Evolutionary conservation across 2,797 vertebrate species (phyloP).

Genomic region (Lateolabrax maculatus): DNA sequence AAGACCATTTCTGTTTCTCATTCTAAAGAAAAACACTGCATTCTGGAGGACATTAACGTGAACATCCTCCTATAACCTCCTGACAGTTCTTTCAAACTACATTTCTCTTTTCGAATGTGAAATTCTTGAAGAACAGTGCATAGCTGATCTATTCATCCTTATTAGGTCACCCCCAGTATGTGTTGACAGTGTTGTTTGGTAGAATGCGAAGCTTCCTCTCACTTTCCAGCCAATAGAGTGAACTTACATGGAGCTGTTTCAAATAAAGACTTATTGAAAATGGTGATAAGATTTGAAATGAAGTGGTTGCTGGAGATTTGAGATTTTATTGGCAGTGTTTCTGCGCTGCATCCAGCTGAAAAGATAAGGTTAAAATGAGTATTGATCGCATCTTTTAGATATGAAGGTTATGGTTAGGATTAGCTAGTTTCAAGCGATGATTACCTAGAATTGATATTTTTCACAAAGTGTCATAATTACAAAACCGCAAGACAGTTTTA

Average conservation of each 20-base stretch:
- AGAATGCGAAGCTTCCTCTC: conserved; percentile 18
- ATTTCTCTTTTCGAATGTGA: background rate
- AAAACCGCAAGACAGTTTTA: background rate
- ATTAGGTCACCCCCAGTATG: conserved; percentile 10
- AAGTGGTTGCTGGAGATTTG: conserved; percentile 43
- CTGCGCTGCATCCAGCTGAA: conserved; percentile 31
- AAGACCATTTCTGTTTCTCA: conserved; percentile 6
- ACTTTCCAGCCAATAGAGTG: conserved; percentile 23
- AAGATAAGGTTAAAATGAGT: conserved; percentile 61
- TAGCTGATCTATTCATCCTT: conserved; percentile 7
- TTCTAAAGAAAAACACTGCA: background rate
- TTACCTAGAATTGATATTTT: conserved; percentile 21
- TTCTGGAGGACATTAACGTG: background rate
- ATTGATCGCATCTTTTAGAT: conserved; percentile 61
- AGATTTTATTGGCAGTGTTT: conserved; percentile 46
- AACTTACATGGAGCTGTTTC: conserved; percentile 25
- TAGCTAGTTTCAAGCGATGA: conserved; percentile 30
- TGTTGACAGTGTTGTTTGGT: conserved; percentile 30
- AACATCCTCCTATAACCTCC: background rate
- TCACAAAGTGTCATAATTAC: conserved; percentile 8
- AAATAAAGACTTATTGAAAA: conserved; percentile 39
- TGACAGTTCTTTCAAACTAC: background rate
- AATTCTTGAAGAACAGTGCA: conserved; percentile 6
- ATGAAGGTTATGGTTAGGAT: conserved; percentile 35
- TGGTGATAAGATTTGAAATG: conserved; percentile 48